Evolutionary conservation across 2,113 vertebrate genomes (phyloP), one percentile per base, ranked within the genome.

Genomic region (Neotoma lepida): DNA sequence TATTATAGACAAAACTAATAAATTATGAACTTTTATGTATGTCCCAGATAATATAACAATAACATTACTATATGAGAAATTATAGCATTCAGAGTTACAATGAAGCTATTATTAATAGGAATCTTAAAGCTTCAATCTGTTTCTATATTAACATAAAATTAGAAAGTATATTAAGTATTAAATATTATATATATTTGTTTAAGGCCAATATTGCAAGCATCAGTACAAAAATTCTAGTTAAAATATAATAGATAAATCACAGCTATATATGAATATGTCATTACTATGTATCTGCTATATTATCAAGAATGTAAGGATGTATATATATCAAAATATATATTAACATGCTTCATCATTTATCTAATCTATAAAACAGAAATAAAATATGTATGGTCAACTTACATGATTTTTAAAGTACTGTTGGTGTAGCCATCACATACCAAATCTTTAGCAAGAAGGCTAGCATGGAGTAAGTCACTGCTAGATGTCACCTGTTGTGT

Each of bases 401-500:
- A 13, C 49, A 20, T 35, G 2, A 86, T 86, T 18, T 95, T 90
- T 92, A 63, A 73, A 63, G 12, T 6, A 85, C n/a, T 81, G 44
- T 93, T 94, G 85, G 56, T 74, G 58, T 3, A 96, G 54, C 76
- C 58, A 73, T 22, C 76, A 4, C 9, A 30, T 56, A 77, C 26
- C 17, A 68, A 81, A 82, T 35, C 28, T 90, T 92, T 81, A 92
- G 85, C 14, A 90, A 82, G 28, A 80, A 41, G 18, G 12, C 64
- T 22, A 35, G 54, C 54, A 39, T 70, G 61, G 6, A 85, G 24
- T 64, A 30, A 71, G 7, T 28, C 12, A 61, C 41, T 90, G 26
- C 41, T 81, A 85, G 86, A 87, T 76, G 8, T 66, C 88, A 95
- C 94, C 88, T 85, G 17, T 92, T 96, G 14, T 71, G 33, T 78